Evolutionary conservation across 2,797 vertebrate genomes (phyloP), one percentile per base, ranked within the genome.

Genomic region (Hippocampus kuda): DNA sequence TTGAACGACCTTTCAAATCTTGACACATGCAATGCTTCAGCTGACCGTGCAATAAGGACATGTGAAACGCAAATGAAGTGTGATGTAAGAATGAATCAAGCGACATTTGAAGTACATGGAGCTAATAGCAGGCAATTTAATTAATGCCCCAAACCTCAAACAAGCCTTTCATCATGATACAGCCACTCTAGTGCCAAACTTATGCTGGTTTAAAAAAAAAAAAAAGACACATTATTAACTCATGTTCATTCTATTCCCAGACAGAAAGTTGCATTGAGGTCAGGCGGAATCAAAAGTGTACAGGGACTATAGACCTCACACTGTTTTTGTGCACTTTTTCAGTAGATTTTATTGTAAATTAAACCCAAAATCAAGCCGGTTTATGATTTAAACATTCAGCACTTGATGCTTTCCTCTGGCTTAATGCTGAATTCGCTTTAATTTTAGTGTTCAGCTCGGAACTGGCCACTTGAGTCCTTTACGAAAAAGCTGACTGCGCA

Each of bases 1-100:
- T 82, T 84, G 76, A 87, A 69, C 66, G 41, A 77, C 68, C 70
- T 41, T 22, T 74, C 54, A 79, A 83, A 75, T 73, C 66, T 42
- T 71, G 67, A 27, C 27, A 9, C 56, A 24, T 16, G 46, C 65
- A 48, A 0, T 60, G 73, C 68, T 64, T 68, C 68, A 62, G 72
- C 66, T 57, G 70, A 76, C 64, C 38, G 42, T 54, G 56, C 30
- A 18, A 18, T 46, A 54, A 4, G 42, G 18, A 64, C 5, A 54
- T 38, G n/a, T 24, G 63, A 68, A 70, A 65, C 70, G 20, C 60
- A 62, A 16, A 51, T 2, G 67, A 38, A 65, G 70, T 54, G 44
- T 68, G 38, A 68, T 11, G 30, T 10, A 16, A 27, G 20, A 61
- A 81, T 82, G 72, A 72, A 77, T 77, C 66, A 66, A 68, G 69